Evolutionary conservation across 2,888 invertebrate genomes (phyloP).

Genomic region (Rotaria macrura): DNA sequence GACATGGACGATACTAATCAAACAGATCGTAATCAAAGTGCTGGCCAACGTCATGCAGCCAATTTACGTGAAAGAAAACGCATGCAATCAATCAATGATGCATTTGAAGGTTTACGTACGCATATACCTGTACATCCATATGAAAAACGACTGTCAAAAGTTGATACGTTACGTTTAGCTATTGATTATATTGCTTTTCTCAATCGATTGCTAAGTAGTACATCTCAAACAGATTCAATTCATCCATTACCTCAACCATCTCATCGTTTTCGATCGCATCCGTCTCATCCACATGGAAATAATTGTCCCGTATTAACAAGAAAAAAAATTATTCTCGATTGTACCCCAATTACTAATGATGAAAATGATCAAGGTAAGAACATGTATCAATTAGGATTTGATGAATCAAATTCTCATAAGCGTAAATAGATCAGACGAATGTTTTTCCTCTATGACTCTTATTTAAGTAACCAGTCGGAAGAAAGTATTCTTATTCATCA

Average conservation of each 20-base stretch:
- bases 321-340: neutral
- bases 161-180: conserved; percentile 33
- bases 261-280: neutral
- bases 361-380: neutral
- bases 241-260: neutral
- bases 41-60: conserved; percentile 29
- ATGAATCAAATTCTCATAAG: too few relatives aligned
- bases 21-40: neutral
- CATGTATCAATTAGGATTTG: neutral
- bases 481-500: conserved; percentile 3
- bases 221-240: neutral
- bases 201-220: neutral
- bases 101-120: conserved; percentile 28
- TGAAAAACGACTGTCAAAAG: conserved; percentile 33
- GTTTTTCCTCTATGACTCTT: neutral
- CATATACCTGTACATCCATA: conserved; percentile 32
- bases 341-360: neutral
- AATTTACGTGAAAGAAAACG: conserved; percentile 31
- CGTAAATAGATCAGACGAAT: neutral
- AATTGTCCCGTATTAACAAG: neutral
- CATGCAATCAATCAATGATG: conserved; percentile 33
- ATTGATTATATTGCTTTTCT: conserved; percentile 34
- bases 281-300: neutral
- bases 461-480: neutral
- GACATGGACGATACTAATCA: neutral